Base-by-base conservation (phyloP, 2,888 invertebrate species). In the Itoplectis maculator region DNA sequence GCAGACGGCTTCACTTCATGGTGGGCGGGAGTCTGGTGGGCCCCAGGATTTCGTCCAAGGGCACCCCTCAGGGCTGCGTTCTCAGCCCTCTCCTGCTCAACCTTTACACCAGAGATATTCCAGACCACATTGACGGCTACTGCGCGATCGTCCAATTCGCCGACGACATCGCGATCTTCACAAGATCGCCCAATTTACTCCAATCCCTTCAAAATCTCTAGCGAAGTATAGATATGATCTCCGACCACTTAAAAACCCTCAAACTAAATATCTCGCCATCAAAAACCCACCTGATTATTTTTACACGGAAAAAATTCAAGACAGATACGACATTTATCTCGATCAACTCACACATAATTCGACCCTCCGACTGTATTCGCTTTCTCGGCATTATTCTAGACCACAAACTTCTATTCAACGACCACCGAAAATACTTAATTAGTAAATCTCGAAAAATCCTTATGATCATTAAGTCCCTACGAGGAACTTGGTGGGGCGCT, bases 81-180 rank as follows among this genome's bases (percentile, higher is more conserved):
- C n/a, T 80, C 0, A 80, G 80, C n/a, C 69, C 80, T 0, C n/a
- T 35, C 7, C n/a, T 75, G 0, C 70, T 70, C 5, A 56, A 75
- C 3, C 29, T 70, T 0, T 70, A 70, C 9, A 47, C 45, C 0
- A n/a, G 23, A 8, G n/a, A n/a, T 0, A 37, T 70, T 1, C 40
- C 15, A 0, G 49, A 49, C 0, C 13, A 35, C 1, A 35, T 73
- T 0, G 40, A 74, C n/a, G 40, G 23, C 0, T 18, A 18, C 9
- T 81, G 77, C 9, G 49, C 47, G 15, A 47, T 66, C 0, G 11
- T 66, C 0, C 68, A 68, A 29, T 51, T 68, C 8, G 51, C 68
- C 0, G 51, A 68, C 37, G 51, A 51, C 51, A 68, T 68, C 13
- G 51, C 51, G 8, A 49, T 51, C 13, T 68, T 68, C 49, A 35